Evolutionary conservation across 2,113 vertebrate genomes (phyloP), one percentile per base, ranked within the genome.

Genomic region (Fulica atra): DNA sequence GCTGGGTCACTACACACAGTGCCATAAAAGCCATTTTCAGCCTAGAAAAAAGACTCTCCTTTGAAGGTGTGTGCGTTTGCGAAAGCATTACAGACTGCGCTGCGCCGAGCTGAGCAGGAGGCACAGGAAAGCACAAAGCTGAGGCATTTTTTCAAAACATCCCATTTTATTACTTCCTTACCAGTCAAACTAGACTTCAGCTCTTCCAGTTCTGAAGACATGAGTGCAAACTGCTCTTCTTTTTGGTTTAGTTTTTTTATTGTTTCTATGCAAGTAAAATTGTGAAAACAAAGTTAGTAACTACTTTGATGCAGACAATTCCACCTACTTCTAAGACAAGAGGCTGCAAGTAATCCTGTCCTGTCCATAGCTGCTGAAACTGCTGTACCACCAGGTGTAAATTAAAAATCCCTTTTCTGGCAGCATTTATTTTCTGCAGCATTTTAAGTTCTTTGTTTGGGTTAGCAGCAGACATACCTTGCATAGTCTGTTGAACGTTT

Each of bases 181-280:
- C 98, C 98, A 87, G 96, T 88, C 95, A 98, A 86, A 59, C 94
- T 97, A 72, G 96, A 98, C 97, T 96, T 98, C 65, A 99, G 92
- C 89, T 98, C 97, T 78, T 99, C 98, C 48, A 98, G 92, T 94
- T 99, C 98, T 61, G 98, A 97, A 74, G 97, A 98, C 72, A 99
- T 94, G 18, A 96, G 96, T 40, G 97, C 97, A 97, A 98, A 99
- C 86, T 99, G 98, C 88, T 99, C 98, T 51, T 99, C 99, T 95
- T 99, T 99, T 93, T 98, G 97, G 65, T 86, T 96, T 86, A 99
- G 98, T 42, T 98, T 98, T 88, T 98, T 98, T 36, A 98, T 86
- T 46, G 98, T 98, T 98, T 99, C 99, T 99, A 96, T 66, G 71
- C 59, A 60, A 97, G 95, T 60, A 77, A 95, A 97, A 83, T 82